Base-by-base conservation (phyloP, 2,797 vertebrate species). In the Anguilla megastoma region DNA sequence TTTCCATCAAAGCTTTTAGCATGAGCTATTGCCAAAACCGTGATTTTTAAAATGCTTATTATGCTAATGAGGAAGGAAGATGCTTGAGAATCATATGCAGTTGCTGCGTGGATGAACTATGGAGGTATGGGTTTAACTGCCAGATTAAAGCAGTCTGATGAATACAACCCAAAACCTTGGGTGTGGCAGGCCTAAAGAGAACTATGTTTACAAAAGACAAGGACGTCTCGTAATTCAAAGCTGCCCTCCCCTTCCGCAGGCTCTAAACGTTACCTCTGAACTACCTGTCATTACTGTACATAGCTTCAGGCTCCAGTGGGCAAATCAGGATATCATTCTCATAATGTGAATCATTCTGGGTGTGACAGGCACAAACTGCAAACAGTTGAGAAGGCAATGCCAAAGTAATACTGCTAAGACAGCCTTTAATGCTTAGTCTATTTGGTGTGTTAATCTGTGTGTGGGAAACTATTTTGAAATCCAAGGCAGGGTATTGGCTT, bases 291-390 rank as follows among this genome's bases (percentile, higher is more conserved):
- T 82, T 82, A 50, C 45, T 48, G 79, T 82, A 14, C 79, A 48
- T 50, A 24, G 41, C 45, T n/a, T 50, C 18, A 12, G 79, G 79
- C 18, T 48, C 18, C 79, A 48, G 79, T 16, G 45, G 79, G 41
- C 45, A 82, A 82, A 82, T 82, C 79, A 82, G 79, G 79, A 50
- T 82, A 82, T 82, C 41, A 48, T 82, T 48, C 79, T 82, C 45
- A 50, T 82, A 3, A 82, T 50, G 79, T 50, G 41, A 82, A 48
- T 82, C 79, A 82, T 48, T 50, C 21, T 82, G 79, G 79, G 79
- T 50, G 79, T 82, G 79, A 50, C 79, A 48, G 45, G 16, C 21
- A 82, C 27, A 50, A 50, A 24, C 41, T 82, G 79, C 79, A 82
- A 82, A 82, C 41, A 48, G 79, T 24, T 82, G 79, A 50, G 79